Evolutionary conservation across 2,888 invertebrate species (phyloP), one percentile per base, ranked within the genome.

Genomic region (Odontomyia ornata): DNA sequence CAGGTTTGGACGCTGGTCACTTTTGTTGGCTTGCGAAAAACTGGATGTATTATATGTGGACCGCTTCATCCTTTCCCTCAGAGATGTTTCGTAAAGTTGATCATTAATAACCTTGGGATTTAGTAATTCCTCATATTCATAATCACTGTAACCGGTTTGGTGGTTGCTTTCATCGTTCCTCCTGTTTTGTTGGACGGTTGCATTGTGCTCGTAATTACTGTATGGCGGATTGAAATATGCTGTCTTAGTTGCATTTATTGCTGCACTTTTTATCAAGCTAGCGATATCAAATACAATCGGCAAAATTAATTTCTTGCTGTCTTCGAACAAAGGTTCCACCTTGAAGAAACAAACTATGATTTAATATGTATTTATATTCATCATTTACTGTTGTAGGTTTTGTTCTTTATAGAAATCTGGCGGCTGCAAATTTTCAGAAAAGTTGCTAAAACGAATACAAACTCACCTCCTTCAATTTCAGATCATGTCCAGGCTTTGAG

Each of bases 201-300:
- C 3, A 36, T 36, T 36, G 36, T 5, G 9, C 36, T 3, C 9
- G 36, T 36, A n/a, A n/a, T n/a, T n/a, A n/a, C n/a, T 36, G 36
- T 52, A n/a, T 69, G 72, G n/a, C 77, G 15, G 0, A 78, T 36
- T 9, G 5, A 36, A 36, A 36, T 36, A 5, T 9, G 9, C 9
- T 36, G 3, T 3, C 9, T 36, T 9, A 36, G 36, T 36, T 3
- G 9, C 75, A 46, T 27, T 67, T 79, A 87, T 85, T 43, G 89
- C 88, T 0, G 90, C 88, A 65, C 86, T 88, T 76, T 89, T 87
- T 72, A 91, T 89, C 77, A 91, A 87, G 83, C 91, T 91, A 0
- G 91, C 91, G 83, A 91, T 89, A 83, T 92, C 91, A 80, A 89
- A 87, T 77, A 91, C 88, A 79, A 91, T 90, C 11, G 92, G 92